These are phyloP conservation scores for Anthoscopus minutus DNA, from an alignment of 2,113 vertebrate genomes.

Conservation along the genomic window DNA sequence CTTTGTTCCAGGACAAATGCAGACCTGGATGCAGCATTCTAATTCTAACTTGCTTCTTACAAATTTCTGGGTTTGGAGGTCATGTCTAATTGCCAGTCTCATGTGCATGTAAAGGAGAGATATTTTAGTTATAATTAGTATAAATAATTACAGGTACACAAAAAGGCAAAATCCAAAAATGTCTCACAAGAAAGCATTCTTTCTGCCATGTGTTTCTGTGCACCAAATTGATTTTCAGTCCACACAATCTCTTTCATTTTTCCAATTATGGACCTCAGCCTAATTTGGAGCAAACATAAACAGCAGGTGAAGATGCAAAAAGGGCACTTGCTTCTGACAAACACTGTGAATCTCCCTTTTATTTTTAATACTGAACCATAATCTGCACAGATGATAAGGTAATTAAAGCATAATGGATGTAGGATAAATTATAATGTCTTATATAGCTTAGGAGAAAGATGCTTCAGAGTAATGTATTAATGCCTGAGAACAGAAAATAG, in stretches of 20 bases:
- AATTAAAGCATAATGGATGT: conserved; percentile 20
- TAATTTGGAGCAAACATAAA: conserved; percentile 2
- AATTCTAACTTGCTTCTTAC: background rate
- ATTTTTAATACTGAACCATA: background rate
- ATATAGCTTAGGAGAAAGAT: background rate
- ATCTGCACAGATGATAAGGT: conserved; percentile 17
- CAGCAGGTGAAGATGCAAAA: background rate
- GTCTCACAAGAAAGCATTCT: background rate
- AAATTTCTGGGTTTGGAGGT: background rate
- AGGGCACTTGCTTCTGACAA: background rate
- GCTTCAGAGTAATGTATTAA: background rate
- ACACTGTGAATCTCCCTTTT: background rate
- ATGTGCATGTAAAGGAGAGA: background rate
- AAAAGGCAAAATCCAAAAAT: background rate
- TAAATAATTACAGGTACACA: background rate
- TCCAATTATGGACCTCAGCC: background rate
- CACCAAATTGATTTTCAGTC: background rate
- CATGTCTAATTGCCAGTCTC: background rate
- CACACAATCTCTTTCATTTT: background rate
- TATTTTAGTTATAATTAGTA: background rate
- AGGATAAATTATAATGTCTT: conserved; percentile 1
- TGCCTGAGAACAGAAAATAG: background rate
- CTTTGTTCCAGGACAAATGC: background rate
- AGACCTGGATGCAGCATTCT: background rate
- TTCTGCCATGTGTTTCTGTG: background rate